Base-by-base conservation (phyloP, 2,888 invertebrate genomes). In the Pecten maximus region DNA sequence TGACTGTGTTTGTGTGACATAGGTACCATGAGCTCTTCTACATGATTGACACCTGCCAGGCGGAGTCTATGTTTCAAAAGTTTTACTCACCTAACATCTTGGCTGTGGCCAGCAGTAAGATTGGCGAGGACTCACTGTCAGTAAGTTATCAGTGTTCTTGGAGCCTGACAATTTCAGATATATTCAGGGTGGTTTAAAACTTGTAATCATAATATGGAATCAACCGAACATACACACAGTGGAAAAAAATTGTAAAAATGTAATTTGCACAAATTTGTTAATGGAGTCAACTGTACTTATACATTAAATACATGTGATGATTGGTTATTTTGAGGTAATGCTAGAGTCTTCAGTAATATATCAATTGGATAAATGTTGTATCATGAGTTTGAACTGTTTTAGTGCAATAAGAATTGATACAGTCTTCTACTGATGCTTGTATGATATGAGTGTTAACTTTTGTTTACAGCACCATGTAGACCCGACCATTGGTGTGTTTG, bases 41-140 rank as follows among this genome's bases (percentile, higher is more conserved):
- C 96, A 99, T 99, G 97, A 99, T 99, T 93, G 99, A 99, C 97
- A 99, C 99, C 4, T 99, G 99, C 95, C 99, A 99, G 97, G 99
- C 99, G 8, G 99, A 99, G 44, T 99, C 99, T 0, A 98, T 99
- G 98, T 99, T 99, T 97, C 98, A 99, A 96, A 98, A 98, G 96
- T 99, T 99, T 96, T 99, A 99, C 96, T 99, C 99, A 0, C 99
- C 99, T 2, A 99, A 99, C 97, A 99, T 99, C 94, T 97, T 99
- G 93, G 99, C 99, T 0, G 99, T 99, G 16, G 99, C 99, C 23
- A 99, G 99, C 95, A 99, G 99, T 97, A 97, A 99, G 94, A 99
- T 99, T 0, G 99, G 99, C n/a, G 99, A 99, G 97, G 99, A 99
- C 97, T 99, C 99, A 3, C 97, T 99, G 88, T 99, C 99, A 92